Conservation (phyloP, 1,140 invertebrate genomes). For the Stegodyphus dumicola region DNA sequence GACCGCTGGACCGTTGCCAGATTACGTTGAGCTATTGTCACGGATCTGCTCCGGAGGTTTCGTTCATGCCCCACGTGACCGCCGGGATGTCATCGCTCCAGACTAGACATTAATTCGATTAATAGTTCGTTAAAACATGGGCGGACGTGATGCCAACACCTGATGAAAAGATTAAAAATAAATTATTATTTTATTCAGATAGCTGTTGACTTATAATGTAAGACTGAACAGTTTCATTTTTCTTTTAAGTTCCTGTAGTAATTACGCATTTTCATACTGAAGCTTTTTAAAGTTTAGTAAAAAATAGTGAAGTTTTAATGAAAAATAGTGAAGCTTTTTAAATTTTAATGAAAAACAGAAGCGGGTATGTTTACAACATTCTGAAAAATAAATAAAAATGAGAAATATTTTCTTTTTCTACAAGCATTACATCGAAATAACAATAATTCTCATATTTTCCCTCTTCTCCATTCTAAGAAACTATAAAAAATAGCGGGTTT, state of each 20-base stretch:
- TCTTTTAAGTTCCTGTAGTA: background rate
- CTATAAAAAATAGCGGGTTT: background rate
- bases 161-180: background rate
- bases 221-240: background rate
- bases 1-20: conserved; percentile 36
- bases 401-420: background rate
- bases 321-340: background rate
- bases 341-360: background rate
- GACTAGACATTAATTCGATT: conserved; percentile 21
- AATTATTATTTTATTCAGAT: background rate
- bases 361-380: background rate
- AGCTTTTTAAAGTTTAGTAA: background rate
- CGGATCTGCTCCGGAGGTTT: conserved; percentile 19
- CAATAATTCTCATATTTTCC: background rate
- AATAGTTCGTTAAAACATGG: background rate
- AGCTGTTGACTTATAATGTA: background rate
- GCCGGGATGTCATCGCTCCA: conserved; percentile 22
- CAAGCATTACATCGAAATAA: background rate
- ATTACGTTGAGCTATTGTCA: conserved; percentile 25
- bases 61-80: conserved; percentile 34
- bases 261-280: background rate
- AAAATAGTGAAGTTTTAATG: background rate
- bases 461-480: background rate
- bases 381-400: background rate
- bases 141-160: background rate